phyloP scores from a whole-genome alignment of 2,113 vertebrate genomes.

The Mastomys natalensis region DNA sequence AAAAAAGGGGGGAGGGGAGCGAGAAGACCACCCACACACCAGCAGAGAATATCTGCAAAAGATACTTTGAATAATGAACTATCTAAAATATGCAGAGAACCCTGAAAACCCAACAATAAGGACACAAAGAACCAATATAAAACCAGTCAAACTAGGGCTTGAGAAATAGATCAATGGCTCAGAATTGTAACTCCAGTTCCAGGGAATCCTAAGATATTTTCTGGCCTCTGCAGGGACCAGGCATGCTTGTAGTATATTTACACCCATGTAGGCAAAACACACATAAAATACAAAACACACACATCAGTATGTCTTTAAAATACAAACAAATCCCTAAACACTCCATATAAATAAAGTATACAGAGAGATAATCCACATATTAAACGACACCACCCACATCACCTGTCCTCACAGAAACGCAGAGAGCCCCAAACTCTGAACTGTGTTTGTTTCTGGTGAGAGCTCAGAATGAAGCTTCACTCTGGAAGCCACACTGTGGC shows the following conservation, averaged over 20 bases:
- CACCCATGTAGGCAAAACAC: neutral
- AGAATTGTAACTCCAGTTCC: neutral
- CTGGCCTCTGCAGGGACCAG: neutral
- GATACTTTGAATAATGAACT: neutral
- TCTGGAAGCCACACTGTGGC: neutral
- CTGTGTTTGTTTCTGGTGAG: neutral
- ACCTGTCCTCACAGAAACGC: neutral
- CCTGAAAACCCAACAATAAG: neutral
- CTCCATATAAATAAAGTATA: neutral
- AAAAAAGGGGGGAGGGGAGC: no score
- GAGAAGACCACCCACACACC: no score
- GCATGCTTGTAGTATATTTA: neutral
- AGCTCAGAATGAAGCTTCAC: neutral
- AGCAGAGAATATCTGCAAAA: neutral
- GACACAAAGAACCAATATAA: neutral
- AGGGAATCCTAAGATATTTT: no score
- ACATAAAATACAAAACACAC: neutral
- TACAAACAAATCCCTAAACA: neutral
- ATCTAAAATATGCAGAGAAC: neutral
- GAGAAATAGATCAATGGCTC: neutral
- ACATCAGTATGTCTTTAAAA: neutral
- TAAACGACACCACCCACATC: neutral
- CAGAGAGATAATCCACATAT: neutral
- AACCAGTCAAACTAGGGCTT: neutral
- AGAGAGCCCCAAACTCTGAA: no score